phyloP scores from a whole-genome alignment of 2,113 vertebrate species.

The Arizona elegans region DNA sequence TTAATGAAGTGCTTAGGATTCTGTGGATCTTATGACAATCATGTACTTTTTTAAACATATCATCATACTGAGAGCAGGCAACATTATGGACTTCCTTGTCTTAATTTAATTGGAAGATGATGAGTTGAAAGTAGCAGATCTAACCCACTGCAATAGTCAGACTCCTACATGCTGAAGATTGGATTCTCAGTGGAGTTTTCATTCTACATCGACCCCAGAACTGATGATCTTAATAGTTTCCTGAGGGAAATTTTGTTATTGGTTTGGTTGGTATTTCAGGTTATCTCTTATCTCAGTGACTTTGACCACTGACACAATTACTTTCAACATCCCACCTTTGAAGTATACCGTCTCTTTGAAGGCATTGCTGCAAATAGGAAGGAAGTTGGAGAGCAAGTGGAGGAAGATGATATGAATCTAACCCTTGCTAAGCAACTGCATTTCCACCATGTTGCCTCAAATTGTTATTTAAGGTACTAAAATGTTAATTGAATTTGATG shows the following conservation, averaged over 20 bases:
- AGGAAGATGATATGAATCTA: neutral
- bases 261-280: neutral
- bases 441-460: neutral
- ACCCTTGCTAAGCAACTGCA: neutral
- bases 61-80: neutral
- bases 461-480: neutral
- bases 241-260: neutral
- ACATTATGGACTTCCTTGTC: neutral
- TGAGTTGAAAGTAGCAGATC: neutral
- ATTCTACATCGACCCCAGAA: neutral
- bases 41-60: neutral
- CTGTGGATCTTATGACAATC: neutral
- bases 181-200: neutral
- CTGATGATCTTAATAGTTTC: neutral
- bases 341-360: neutral
- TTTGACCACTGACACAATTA: neutral
- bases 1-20: neutral
- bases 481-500: neutral
- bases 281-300: neutral
- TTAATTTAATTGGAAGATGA: neutral
- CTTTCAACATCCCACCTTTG: neutral
- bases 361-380: neutral
- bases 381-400: neutral
- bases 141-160: neutral
- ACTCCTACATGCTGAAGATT: neutral